Conservation (phyloP, 2,888 invertebrate genomes). For the Sinhomidia bicolor region DNA sequence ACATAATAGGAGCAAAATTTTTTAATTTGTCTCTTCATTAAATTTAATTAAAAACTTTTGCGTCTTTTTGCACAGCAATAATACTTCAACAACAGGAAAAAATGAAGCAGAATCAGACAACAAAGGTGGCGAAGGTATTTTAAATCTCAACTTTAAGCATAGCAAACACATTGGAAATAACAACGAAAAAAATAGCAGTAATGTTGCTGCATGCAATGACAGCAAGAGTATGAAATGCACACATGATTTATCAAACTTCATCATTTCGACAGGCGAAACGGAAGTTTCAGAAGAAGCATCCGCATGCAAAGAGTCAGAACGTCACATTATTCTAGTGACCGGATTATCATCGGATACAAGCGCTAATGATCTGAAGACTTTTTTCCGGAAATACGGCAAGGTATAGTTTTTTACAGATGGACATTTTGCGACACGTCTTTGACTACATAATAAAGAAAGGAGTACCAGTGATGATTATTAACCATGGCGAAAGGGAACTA, state of each 20-base stretch:
- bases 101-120: constrained; percentile 61
- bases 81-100: constrained; percentile 51
- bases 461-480: not conserved
- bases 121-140: constrained; percentile 60
- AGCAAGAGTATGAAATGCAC: not conserved
- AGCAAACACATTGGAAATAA: constrained; percentile 27
- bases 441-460: not conserved
- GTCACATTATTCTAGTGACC: constrained; percentile 69
- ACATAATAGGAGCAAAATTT: not conserved
- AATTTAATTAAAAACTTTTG: constrained; percentile 57
- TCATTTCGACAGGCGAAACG: constrained; percentile 45
- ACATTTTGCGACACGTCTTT: not conserved
- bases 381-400: constrained; percentile 75
- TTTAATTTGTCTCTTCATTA: not conserved
- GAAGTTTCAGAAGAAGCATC: constrained; percentile 34
- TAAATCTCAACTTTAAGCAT: constrained; percentile 18
- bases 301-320: constrained; percentile 51
- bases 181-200: constrained; percentile 3
- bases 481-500: not conserved
- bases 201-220: not conserved
- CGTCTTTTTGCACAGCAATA: constrained; percentile 71
- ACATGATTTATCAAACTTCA: constrained; percentile 25
- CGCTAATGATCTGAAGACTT: constrained; percentile 72
- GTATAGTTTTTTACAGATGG: constrained; percentile 52
- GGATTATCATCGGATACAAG: constrained; percentile 71